Conservation (phyloP, 1,140 invertebrate species). For the Hylaeus volcanicus region DNA sequence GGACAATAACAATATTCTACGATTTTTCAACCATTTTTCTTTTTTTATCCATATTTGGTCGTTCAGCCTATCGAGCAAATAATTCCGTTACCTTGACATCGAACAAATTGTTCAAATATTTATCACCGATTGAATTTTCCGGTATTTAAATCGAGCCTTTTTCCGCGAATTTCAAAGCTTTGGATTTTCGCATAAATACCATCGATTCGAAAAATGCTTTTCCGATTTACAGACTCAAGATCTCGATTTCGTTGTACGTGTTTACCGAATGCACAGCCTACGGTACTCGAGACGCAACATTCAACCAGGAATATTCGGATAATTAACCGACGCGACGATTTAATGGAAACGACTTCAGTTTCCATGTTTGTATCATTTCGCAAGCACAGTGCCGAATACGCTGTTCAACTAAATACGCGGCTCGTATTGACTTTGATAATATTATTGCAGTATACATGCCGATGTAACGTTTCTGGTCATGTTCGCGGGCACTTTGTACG, state of each 20-base stretch:
- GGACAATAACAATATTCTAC: too few species aligned
- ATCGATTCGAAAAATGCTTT: neutral
- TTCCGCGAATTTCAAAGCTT: too few species aligned
- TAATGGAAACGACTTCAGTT: conserved; percentile 35
- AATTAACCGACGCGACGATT: conserved; percentile 6
- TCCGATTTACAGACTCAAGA: neutral
- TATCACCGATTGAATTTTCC: too few species aligned
- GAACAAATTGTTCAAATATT: too few species aligned
- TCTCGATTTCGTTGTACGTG: neutral
- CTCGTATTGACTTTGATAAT: conserved; percentile 11
- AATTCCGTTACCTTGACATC: too few species aligned
- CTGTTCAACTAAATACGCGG: neutral
- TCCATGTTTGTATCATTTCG: conserved; percentile 15
- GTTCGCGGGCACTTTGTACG: neutral
- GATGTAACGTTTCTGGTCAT: neutral
- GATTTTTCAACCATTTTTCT: neutral
- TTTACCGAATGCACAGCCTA: neutral
- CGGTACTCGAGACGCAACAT: neutral
- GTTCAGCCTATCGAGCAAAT: too few species aligned
- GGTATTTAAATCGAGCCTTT: too few species aligned
- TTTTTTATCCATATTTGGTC: too few species aligned
- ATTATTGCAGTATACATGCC: neutral
- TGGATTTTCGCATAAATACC: too few species aligned
- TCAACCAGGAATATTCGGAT: neutral
- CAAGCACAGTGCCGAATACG: neutral